Percentiles rank a stretch among this genome's conserved stretches.
These are phyloP conservation scores for Mus caroli DNA, from an alignment of 2,797 vertebrate genomes.

Conservation along the genomic window DNA sequence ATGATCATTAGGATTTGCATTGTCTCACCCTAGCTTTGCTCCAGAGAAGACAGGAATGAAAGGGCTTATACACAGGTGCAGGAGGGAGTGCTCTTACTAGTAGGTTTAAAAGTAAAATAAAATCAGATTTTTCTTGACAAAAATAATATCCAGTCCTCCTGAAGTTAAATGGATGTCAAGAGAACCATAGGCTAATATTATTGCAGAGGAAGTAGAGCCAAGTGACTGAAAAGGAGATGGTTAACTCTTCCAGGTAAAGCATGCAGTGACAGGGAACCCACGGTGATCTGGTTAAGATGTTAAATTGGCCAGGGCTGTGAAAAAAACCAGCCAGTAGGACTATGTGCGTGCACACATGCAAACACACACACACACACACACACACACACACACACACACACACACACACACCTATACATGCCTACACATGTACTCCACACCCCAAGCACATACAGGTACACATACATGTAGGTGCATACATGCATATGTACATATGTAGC, in stretches of 20 bases:
- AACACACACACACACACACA: background rate
- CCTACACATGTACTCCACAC: background rate
- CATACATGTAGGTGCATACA: no score
- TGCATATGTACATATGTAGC: background rate
- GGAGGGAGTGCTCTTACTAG: background rate
- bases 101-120: constrained; percentile 36
- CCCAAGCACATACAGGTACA: background rate
- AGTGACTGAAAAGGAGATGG: background rate
- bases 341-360: background rate
- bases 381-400: background rate
- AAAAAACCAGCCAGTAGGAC: background rate
- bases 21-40: background rate
- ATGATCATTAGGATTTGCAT: background rate
- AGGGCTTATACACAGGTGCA: background rate
- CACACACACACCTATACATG: background rate
- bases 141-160: background rate
- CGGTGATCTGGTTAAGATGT: background rate
- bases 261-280: background rate
- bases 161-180: constrained; percentile 12
- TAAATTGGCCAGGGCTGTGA: background rate
- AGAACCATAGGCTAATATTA: background rate
- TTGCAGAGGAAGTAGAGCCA: background rate
- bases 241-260: background rate
- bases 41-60: background rate
- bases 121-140: background rate